phyloP scores from a whole-genome alignment of 2,888 invertebrate species.

The Lasioglossum pauxillum region DNA sequence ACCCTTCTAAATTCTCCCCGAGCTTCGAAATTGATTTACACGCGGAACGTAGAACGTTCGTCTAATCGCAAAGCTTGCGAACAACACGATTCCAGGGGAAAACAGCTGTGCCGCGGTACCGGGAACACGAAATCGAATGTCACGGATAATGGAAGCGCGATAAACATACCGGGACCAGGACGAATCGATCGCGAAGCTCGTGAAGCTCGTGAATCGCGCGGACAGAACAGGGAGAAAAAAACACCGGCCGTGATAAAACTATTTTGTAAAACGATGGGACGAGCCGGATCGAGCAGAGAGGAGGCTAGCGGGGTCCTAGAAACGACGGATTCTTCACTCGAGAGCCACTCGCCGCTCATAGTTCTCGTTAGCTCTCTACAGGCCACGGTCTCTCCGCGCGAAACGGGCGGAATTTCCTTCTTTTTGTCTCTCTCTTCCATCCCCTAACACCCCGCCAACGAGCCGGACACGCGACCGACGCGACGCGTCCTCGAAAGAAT shows the following conservation, averaged over 20 bases:
- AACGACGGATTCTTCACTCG: slow-evolving; percentile 15
- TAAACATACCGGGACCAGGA: background rate
- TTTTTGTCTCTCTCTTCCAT: background rate
- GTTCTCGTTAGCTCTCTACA: slow-evolving; percentile 16
- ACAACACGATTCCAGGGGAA: background rate
- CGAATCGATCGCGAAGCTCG: background rate
- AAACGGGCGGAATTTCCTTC: background rate
- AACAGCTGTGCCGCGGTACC: background rate
- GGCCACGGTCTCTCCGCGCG: background rate
- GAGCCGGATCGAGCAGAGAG: background rate
- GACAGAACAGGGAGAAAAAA: background rate
- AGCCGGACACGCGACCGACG: background rate
- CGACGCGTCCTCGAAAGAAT: background rate
- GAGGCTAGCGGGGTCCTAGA: slow-evolving; percentile 14
- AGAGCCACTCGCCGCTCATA: slow-evolving; percentile 15
- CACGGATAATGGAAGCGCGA: background rate
- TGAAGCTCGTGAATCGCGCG: background rate
- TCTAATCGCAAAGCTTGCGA: background rate
- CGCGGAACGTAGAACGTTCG: background rate
- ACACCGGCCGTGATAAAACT: background rate
- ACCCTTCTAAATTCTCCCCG: background rate
- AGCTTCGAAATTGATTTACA: background rate
- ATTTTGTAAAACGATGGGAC: background rate
- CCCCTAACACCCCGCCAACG: background rate
- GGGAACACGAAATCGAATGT: background rate